A percentile compares a stretch with the other conserved stretches of the same genome.
These are phyloP conservation scores for Anabacerthia variegaticeps DNA, from an alignment of 2,797 vertebrate genomes.

Conservation along the genomic window DNA sequence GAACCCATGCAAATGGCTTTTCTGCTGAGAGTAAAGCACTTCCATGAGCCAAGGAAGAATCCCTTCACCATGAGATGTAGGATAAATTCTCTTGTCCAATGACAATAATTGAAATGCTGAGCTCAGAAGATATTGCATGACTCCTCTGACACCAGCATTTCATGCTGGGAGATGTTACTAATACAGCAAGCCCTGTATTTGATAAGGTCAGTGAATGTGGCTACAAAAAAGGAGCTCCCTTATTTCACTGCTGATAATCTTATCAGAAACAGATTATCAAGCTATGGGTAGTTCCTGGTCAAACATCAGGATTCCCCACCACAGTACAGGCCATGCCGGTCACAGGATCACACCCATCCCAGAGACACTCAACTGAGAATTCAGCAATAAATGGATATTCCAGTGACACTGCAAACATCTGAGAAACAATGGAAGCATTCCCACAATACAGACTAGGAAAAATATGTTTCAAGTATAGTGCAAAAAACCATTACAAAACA, in stretches of 20 bases:
- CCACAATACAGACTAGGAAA: not conserved
- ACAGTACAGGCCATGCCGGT: not conserved
- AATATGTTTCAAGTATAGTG: rapidly evolving
- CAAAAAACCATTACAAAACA: not conserved
- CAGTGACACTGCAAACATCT: not conserved
- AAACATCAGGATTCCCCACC: not conserved
- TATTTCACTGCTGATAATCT: not conserved
- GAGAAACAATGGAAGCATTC: not conserved
- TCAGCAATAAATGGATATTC: not conserved
- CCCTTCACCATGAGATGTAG: not conserved
- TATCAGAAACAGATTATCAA: not conserved
- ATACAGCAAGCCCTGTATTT: not conserved
- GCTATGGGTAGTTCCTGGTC: not conserved
- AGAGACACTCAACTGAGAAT: rapidly evolving
- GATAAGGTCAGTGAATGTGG: not conserved
- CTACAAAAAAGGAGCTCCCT: not conserved
- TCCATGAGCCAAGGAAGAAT: not conserved
- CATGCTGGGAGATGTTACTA: not conserved
- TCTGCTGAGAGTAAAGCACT: not conserved
- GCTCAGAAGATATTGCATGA: not conserved
- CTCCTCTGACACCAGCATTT: not conserved
- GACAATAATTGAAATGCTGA: not conserved
- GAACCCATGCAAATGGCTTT: not conserved
- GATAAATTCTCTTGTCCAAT: not conserved
- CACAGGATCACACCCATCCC: not conserved